Evolutionary conservation across 2,888 invertebrate genomes (phyloP), one percentile per base, ranked within the genome.

Genomic region (Antitype chi): DNA sequence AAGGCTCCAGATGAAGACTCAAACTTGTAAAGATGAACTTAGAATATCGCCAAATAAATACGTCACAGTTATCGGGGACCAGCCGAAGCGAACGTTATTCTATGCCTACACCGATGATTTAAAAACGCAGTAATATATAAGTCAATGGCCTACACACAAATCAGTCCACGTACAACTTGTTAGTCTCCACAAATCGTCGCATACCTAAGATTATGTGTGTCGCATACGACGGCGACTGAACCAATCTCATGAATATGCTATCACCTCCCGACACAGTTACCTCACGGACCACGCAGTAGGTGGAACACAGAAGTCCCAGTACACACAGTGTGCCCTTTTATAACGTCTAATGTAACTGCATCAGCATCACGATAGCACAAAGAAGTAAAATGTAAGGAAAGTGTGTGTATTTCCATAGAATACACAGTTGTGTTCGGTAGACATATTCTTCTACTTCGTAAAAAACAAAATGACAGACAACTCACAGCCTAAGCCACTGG

Each of bases 161-260:
- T 80, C 32, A 71, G 47, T 68, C 52, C 53, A 38, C 38, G 52
- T 1, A 32, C 25, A 60, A 82, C 55, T 60, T 77, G 47, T 60
- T 64, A 71, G 78, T 49, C 64, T 75, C 67, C 75, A 81, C 70
- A 73, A 86, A 60, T 70, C 53, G 60, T 32, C 57, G 84, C 84
- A 84, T 84, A 66, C 84, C 84, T 55, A 28, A 66, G 71, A 59
- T 23, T 70, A 85, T 85, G 86, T 84, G 84, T 84, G 86, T 86
- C 73, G 79, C 80, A 74, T 86, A 20, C 79, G 32, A 53, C 68
- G 38, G 20, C 28, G 28, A 43, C 70, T 20, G 15, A 71, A 62
- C 70, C 78, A 63, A 72, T 77, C 84, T 89, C 87, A 90, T 87
- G 85, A 88, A 88, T 90, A 88, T 87, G 89, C 83, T 89, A 89